A percentile compares a stretch with the other conserved stretches of the same genome.
Evolutionary conservation across 2,797 vertebrate species (phyloP).

Genomic region (Poeciliopsis gracilis): DNA sequence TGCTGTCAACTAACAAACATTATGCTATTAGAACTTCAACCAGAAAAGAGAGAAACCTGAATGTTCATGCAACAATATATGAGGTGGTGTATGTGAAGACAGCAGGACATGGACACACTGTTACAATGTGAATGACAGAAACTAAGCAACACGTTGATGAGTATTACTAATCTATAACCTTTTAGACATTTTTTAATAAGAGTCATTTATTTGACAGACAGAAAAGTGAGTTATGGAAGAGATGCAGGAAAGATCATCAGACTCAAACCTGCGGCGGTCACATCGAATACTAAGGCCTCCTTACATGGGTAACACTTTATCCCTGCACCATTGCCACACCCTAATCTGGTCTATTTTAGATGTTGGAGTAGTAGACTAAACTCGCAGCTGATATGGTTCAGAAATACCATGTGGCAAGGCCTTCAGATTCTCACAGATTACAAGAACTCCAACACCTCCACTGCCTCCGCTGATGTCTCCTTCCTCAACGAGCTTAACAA

Average conservation of each 20-base stretch:
- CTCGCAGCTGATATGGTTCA: background rate
- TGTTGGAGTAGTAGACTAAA: background rate
- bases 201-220: no score
- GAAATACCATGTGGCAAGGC: no score
- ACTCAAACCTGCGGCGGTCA: no score
- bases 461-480: no score
- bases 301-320: no score
- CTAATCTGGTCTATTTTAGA: background rate
- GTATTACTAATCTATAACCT: background rate
- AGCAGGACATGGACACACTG: background rate
- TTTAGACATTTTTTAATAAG: background rate
- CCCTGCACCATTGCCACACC: no score
- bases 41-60: constrained; percentile 1
- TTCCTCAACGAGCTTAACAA: no score
- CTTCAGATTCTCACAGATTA: no score
- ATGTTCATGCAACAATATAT: background rate
- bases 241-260: no score
- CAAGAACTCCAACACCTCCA: no score
- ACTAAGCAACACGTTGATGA: background rate
- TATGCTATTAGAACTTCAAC: background rate
- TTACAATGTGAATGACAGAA: background rate
- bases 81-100: background rate
- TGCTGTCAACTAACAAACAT: background rate
- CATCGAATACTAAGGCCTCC: no score
- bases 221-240: no score